A percentile compares a stretch with the other conserved stretches of the same genome.
phyloP scores from a whole-genome alignment of 2,113 vertebrate genomes.

The Tichodroma muraria region DNA sequence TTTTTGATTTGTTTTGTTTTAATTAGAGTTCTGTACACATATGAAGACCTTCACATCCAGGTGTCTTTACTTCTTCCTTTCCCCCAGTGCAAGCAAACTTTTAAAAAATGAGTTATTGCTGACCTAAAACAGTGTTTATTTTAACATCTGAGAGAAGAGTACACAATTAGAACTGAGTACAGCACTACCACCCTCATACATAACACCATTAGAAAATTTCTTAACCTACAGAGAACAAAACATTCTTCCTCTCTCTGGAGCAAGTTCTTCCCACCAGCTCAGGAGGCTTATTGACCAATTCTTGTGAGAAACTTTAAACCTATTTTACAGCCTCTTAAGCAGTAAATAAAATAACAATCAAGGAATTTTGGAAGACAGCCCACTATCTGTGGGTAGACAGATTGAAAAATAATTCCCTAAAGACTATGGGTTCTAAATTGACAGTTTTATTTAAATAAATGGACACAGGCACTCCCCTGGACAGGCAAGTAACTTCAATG shows the following conservation, averaged over 20 bases:
- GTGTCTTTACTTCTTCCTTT: neutral
- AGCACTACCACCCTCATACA: neutral
- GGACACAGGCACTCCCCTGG: neutral
- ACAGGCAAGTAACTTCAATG: neutral
- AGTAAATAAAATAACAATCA: neutral
- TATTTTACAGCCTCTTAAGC: neutral
- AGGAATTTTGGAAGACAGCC: neutral
- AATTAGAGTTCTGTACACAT: neutral
- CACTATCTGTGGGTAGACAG: neutral
- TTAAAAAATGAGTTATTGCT: neutral
- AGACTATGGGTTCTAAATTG: neutral
- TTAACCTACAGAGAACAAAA: neutral
- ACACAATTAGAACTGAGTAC: neutral
- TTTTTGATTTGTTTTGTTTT: neutral
- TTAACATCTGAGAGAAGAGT: neutral
- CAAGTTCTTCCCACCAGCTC: neutral
- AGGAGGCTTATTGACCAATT: neutral
- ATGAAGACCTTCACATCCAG: neutral
- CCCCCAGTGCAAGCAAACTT: neutral
- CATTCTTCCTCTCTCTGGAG: neutral
- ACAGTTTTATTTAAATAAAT: neutral
- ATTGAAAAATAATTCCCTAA: neutral
- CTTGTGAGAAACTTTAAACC: neutral
- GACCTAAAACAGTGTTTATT: neutral
- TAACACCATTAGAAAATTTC: neutral